These are phyloP conservation scores for Eutrigla gurnardus DNA, from an alignment of 2,797 vertebrate genomes.

Conservation along the genomic window DNA sequence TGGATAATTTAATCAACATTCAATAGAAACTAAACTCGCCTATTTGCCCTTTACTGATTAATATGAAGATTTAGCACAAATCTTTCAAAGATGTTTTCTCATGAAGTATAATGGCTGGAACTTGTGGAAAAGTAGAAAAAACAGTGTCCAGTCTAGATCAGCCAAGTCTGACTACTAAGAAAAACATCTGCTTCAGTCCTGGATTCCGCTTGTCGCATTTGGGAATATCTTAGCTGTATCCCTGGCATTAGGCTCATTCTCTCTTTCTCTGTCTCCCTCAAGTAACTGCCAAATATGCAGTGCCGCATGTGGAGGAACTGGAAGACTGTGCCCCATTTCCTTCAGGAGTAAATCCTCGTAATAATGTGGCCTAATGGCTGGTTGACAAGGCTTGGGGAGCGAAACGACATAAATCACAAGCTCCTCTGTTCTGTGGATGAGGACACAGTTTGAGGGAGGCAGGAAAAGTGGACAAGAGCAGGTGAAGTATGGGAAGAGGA, in stretches of 20 bases:
- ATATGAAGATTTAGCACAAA: slow-evolving; percentile 24
- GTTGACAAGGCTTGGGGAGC: slow-evolving; percentile 49
- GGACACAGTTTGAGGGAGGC: slow-evolving; percentile 19
- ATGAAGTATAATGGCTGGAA: slow-evolving; percentile 36
- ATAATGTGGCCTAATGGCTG: slow-evolving; percentile 60
- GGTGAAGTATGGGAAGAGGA: slow-evolving; percentile 57
- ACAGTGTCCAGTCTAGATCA: slow-evolving; percentile 5
- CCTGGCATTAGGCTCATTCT: slow-evolving; percentile 29
- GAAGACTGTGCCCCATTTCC: slow-evolving; percentile 54
- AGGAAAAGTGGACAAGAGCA: slow-evolving; percentile 30
- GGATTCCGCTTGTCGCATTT: slow-evolving; percentile 54
- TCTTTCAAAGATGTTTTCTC: slow-evolving; percentile 25
- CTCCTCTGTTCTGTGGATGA: slow-evolving; percentile 39
- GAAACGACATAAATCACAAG: slow-evolving; percentile 51
- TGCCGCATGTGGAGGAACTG: slow-evolving; percentile 61
- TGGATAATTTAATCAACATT: not conserved
- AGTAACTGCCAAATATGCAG: slow-evolving; percentile 51
- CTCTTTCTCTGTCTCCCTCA: slow-evolving; percentile 20
- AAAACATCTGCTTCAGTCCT: slow-evolving; percentile 38
- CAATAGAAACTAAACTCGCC: not conserved
- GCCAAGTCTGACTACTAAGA: slow-evolving; percentile 37
- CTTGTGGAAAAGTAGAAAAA: slow-evolving; percentile 50
- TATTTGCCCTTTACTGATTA: slow-evolving; percentile 7
- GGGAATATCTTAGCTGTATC: slow-evolving; percentile 54
- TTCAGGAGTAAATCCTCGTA: slow-evolving; percentile 67